Conservation (phyloP, 2,797 vertebrate species). For the Pteropus rufus region DNA sequence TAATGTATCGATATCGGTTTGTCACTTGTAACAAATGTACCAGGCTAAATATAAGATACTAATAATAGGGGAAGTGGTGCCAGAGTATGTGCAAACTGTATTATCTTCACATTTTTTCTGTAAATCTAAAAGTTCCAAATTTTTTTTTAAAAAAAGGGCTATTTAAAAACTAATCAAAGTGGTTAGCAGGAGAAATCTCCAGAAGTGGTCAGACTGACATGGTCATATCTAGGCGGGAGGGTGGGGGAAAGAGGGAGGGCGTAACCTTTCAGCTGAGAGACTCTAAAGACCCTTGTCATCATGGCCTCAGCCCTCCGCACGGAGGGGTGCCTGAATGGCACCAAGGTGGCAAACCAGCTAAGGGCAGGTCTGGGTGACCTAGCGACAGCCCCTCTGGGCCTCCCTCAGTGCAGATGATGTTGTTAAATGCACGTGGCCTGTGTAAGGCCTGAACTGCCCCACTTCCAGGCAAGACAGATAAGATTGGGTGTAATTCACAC, state of each 20-base stretch:
- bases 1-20: not conserved
- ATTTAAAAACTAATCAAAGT: not conserved
- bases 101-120: not conserved
- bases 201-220: not conserved
- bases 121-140: not conserved
- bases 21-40: not conserved
- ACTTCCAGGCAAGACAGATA: not conserved
- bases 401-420: not conserved
- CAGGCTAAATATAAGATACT: not conserved
- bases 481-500: not conserved
- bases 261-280: not conserved
- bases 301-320: accelerated
- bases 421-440: not conserved
- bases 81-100: not conserved
- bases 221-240: not conserved
- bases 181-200: not conserved
- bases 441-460: not conserved
- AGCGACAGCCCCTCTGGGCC: not conserved
- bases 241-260: not conserved
- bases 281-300: not conserved
- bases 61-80: not conserved
- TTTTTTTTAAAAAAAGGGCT: not conserved
- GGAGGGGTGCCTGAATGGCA: accelerated
- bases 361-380: not conserved
- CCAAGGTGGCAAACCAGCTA: not conserved